phyloP scores from a whole-genome alignment of 2,113 vertebrate species.

The Terrapene triunguis region DNA sequence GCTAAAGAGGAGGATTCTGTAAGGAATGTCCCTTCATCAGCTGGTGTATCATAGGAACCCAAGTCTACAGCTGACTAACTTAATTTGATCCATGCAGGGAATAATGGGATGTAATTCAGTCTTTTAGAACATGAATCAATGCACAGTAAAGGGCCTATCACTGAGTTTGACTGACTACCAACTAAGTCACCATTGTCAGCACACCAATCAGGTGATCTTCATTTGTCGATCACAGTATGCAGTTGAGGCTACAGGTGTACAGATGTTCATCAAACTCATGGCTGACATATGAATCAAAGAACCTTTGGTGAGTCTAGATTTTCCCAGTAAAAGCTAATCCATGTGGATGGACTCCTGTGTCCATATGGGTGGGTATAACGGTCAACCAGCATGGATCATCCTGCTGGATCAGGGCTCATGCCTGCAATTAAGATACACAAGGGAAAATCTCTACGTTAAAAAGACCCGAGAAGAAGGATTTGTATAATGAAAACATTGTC shows the following conservation, averaged over 20 bases:
- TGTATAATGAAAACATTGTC: neutral
- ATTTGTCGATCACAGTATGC: neutral
- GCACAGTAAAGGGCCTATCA: neutral
- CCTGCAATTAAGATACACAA: neutral
- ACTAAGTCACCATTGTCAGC: neutral
- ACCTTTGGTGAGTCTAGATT: neutral
- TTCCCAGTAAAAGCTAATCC: neutral
- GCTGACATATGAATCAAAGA: neutral
- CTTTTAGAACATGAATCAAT: neutral
- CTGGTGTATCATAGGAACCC: neutral
- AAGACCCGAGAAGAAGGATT: neutral
- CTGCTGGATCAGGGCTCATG: neutral
- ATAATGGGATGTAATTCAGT: neutral
- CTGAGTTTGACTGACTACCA: neutral
- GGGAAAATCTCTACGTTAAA: neutral
- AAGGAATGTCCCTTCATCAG: neutral
- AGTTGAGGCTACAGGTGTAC: rapidly evolving
- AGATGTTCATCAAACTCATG: neutral
- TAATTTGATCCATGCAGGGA: neutral
- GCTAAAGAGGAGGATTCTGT: neutral
- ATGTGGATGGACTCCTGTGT: neutral
- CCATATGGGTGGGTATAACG: neutral
- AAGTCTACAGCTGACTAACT: neutral
- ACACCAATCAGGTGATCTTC: neutral
- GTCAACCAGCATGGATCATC: neutral